phyloP scores from a whole-genome alignment of 2,113 vertebrate species.

The Peromyscus polionotus region DNA sequence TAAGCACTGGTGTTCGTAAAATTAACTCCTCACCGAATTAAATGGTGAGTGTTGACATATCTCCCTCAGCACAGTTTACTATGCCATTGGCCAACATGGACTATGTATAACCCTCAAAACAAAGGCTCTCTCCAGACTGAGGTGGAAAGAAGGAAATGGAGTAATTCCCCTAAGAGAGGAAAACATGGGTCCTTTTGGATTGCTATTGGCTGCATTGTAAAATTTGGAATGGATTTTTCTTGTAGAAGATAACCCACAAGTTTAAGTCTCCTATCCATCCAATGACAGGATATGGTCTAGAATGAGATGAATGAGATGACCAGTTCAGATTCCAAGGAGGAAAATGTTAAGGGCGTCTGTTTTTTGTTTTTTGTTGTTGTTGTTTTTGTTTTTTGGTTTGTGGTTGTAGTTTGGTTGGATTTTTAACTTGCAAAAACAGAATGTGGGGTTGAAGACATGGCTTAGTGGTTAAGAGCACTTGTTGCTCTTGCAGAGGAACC shows the following conservation, averaged over 20 bases:
- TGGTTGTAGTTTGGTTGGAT: background rate
- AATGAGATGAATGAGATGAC: too few species aligned
- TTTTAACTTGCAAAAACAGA: background rate
- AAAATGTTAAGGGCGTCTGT: background rate
- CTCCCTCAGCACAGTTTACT: background rate
- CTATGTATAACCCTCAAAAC: background rate
- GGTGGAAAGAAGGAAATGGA: background rate
- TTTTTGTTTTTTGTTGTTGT: background rate
- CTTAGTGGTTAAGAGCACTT: background rate
- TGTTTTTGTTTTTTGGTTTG: background rate
- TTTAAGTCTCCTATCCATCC: background rate
- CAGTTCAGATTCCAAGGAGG: background rate
- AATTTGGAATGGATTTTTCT: background rate
- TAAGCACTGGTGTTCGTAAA: constrained; percentile 5
- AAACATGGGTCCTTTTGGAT: background rate
- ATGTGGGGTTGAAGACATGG: background rate
- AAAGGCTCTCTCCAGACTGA: background rate
- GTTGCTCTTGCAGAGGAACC: background rate
- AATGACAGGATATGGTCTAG: background rate
- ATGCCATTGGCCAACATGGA: background rate
- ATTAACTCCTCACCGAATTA: constrained; percentile 18
- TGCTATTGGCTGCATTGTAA: constrained; percentile 5
- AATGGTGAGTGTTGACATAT: background rate
- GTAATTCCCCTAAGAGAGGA: background rate
- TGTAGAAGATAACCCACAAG: background rate